Evolutionary conservation across 2,113 vertebrate species (phyloP).

Genomic region (Theropithecus gelada): DNA sequence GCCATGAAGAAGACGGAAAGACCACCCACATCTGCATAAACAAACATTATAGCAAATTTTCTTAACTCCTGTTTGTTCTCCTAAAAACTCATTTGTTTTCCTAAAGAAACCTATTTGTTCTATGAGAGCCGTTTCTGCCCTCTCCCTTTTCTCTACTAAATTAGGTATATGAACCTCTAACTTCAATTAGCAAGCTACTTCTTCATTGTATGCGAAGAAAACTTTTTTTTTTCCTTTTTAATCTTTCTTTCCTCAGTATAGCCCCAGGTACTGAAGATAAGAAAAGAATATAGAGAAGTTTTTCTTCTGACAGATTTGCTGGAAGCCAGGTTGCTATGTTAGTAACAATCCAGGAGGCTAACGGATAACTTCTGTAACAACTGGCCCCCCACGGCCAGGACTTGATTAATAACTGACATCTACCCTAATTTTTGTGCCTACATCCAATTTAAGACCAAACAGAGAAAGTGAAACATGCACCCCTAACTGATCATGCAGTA

Average conservation of each 20-base stretch:
- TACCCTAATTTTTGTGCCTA: background rate
- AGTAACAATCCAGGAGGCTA: background rate
- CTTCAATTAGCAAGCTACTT: background rate
- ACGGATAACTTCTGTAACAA: background rate
- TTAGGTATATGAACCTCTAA: background rate
- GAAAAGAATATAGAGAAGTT: background rate
- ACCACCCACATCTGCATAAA: background rate
- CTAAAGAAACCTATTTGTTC: background rate
- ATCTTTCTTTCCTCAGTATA: background rate
- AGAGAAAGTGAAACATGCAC: background rate
- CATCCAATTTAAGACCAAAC: background rate
- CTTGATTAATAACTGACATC: background rate
- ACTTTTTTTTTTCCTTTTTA: background rate
- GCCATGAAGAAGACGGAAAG: background rate
- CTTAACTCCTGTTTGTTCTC: background rate
- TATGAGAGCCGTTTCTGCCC: background rate
- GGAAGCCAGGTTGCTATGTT: background rate
- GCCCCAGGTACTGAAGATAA: background rate
- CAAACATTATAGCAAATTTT: background rate
- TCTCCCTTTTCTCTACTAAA: background rate
- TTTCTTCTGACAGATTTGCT: background rate
- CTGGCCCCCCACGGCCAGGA: background rate
- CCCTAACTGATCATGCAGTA: too few relatives aligned
- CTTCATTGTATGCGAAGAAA: background rate
- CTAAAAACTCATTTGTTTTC: background rate